Base-by-base conservation (phyloP, 2,888 invertebrate species). In the Acronicta leporina region DNA sequence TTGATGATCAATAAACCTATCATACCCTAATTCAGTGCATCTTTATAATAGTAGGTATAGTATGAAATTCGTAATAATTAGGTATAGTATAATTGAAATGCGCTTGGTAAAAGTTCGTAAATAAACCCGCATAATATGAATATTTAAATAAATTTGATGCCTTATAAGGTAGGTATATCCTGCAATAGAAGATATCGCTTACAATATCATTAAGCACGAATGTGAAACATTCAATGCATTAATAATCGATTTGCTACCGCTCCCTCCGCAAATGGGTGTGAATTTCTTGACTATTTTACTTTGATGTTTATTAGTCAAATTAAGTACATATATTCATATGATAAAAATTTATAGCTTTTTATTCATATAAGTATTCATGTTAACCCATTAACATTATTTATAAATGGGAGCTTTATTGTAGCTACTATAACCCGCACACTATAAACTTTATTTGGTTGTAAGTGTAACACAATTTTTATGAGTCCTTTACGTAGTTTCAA, bases 1-100 rank as follows among this genome's bases (percentile, higher is more conserved):
- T 74, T 83, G 75, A 82, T 71, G 82, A 71, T 64, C 77, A 81
- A 86, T 85, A 80, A 84, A 81, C 68, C 75, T 74, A 78, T 80
- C 79, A 73, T 80, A 46, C 50, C n/a, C 11, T 38, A 46, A 41
- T 50, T 43, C 9, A 38, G 20, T 47, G 45, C 20, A n/a, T 25
- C 33, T 33, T n/a, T n/a, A n/a, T n/a, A n/a, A 44, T 5, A 11
- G 5, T 13, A 1, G 14, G 4, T 20, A 20, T 20, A 20, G 20
- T 20, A 20, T 20, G 20, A 20, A 3, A 20, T n/a, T 25, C 5
- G 25, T 27, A 27, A 27, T 27, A 27, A 33, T 33, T 35, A 47
- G 33, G n/a, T n/a, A n/a, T n/a, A n/a, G n/a, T n/a, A n/a, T n/a
- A n/a, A 46, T 52, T 42, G 10, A 50, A 49, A 44, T 40, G 33